Evolutionary conservation across 2,888 invertebrate genomes (phyloP), one percentile per base, ranked within the genome.

Genomic region (Phyllotreta striolata): DNA sequence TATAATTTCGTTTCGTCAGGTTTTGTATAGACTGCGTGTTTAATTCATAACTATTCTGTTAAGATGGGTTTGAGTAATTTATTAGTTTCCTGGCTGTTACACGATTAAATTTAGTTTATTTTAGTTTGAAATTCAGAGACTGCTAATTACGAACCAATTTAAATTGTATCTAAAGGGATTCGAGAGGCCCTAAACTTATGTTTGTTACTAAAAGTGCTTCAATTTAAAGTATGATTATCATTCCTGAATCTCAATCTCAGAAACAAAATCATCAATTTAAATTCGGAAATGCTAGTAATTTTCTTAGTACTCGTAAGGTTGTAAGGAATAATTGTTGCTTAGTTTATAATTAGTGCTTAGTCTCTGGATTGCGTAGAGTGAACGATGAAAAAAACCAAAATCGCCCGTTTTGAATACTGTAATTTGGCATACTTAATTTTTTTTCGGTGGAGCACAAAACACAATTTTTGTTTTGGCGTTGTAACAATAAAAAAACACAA

Each of bases 1-100:
- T 64, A 63, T 63, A 62, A 62, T 64, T 62, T 68, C 38, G 47
- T 62, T 67, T 66, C 65, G 62, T 44, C 38, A 62, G 60, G 65
- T 57, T 24, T 68, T 71, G 68, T 68, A 71, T 70, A 71, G 72
- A 71, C 61, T 63, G 68, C 71, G 67, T 72, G 70, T 70, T 69
- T 60, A 60, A 59, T 63, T 54, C 57, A 56, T 49, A 37, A 63
- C 51, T 37, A 47, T 57, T 57, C 24, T 24, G 8, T 58, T 51
- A 14, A 12, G 9, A 35, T 34, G 59, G 41, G 41, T n/a, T 39
- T 58, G 24, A 49, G 59, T 60, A 60, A 52, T 44, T 60, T 52
- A 52, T 44, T 60, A 24, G 6, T 58, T 37, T 3, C 52, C 38
- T 51, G 40, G 39, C 38, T 46, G 60, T 35, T 59, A 47, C 24